Base-by-base conservation (phyloP, 2,113 vertebrate genomes). In the Rana temporaria region DNA sequence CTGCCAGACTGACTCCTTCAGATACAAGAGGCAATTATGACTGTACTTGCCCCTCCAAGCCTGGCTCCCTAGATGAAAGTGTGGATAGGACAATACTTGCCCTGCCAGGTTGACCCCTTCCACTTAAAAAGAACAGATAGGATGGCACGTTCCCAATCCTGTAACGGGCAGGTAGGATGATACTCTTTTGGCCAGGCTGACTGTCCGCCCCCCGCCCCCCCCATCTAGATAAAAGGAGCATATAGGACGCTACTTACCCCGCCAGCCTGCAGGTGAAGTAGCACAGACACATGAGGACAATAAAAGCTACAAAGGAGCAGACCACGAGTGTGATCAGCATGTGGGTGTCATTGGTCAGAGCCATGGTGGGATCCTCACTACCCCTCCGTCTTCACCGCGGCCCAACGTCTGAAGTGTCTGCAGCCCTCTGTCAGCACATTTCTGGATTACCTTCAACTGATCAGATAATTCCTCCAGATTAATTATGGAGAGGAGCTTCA, bases 211-310 rank as follows among this genome's bases (percentile, higher is more conserved):
- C n/a, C 26, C 26, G 3, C 26, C 26, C 1, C 26, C 38, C 38
- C 5, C 2, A 1, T 5, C 38, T 9, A 42, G 38, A 6, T 42
- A 42, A 2, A 42, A 42, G 38, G 38, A 5, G 38, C 38, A 42
- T 6, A 42, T 42, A 42, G 38, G 38, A 1, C 38, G 9, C 89
- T 90, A 72, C 91, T 52, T 0, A 91, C 82, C 16, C 87, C 85
- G 90, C 88, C 84, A 94, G 86, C 52, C 93, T 89, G 87, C 94
- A 94, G 85, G 86, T 92, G 65, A 92, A 93, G 86, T 77, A 93
- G 82, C 92, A 94, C 9, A 94, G 88, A 65, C 93, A 73, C 0
- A 62, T 72, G 84, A 93, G 38, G 30, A 92, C 91, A 0, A 86
- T 86, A 9, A 89, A 12, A 38, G 92, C 69, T 60, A 94, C 53